Percentiles rank a stretch among this genome's conserved stretches.
Conservation (phyloP, 2,113 vertebrate genomes). For the Proteles cristata region DNA sequence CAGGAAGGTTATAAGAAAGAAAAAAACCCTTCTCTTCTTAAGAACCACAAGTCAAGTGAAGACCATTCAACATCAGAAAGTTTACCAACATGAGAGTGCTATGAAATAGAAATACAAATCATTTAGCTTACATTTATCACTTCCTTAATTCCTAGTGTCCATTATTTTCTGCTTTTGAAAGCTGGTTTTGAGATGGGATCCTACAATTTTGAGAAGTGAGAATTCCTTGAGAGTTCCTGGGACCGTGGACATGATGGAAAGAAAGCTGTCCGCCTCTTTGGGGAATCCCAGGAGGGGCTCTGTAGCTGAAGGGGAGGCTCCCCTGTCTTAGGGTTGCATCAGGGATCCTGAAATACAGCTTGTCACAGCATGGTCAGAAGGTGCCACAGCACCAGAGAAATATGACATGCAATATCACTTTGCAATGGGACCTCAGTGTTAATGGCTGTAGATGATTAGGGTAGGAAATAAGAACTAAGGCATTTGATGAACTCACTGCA, state of each 20-base stretch:
- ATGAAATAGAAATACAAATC: background rate
- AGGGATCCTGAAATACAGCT: background rate
- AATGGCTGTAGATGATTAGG: background rate
- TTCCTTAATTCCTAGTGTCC: background rate
- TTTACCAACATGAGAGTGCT: background rate
- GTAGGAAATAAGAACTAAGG: background rate
- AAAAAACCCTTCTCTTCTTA: background rate
- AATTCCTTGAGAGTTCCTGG: background rate
- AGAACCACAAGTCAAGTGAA: background rate
- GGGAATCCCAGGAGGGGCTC: background rate
- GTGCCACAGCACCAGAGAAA: accelerated
- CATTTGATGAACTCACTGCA: background rate
- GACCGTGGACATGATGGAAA: background rate
- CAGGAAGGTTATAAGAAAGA: background rate
- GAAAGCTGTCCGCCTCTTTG: background rate
- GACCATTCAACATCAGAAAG: background rate
- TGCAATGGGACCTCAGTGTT: background rate
- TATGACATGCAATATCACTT: accelerated
- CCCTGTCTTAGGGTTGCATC: background rate
- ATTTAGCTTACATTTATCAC: background rate
- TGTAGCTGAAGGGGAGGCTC: background rate
- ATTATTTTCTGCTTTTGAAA: constrained; percentile 31
- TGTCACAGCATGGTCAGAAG: background rate
- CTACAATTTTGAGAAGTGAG: background rate
- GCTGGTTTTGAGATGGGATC: background rate